A percentile compares a stretch with the other conserved stretches of the same genome.
Conservation (phyloP, 35 echinoderm and acorn worm genomes). For the Ptychodera flava region DNA sequence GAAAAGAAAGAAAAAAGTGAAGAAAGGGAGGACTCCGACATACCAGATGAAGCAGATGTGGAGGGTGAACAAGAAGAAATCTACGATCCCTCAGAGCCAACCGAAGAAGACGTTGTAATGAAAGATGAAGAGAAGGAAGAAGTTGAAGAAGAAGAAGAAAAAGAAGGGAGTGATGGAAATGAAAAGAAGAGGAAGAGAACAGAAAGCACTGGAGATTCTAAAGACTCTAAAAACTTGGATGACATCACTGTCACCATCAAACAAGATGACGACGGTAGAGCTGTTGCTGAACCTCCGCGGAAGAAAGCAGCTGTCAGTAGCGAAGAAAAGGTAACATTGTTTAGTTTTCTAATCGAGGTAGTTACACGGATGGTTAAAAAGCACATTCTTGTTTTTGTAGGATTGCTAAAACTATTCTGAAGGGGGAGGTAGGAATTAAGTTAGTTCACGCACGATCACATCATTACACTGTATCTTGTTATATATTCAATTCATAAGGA, state of each 20-base stretch:
- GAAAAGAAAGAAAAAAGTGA: background rate
- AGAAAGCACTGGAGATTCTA: background rate
- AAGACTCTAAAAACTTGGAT: background rate
- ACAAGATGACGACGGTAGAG: background rate
- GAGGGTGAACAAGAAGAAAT: background rate
- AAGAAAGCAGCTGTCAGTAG: background rate
- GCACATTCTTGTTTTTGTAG: too few species aligned
- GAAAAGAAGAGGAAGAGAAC: background rate
- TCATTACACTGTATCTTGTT: too few species aligned
- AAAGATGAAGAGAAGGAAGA: too few species aligned
- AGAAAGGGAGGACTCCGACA: background rate
- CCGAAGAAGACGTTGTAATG: background rate
- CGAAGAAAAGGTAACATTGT: too few species aligned
- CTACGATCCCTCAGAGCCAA: background rate
- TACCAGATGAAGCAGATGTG: background rate
- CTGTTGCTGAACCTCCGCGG: background rate
- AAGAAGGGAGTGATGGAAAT: background rate
- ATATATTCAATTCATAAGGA: too few species aligned
- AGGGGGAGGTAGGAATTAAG: too few species aligned
- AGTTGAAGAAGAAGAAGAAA: too few species aligned
- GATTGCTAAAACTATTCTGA: too few species aligned
- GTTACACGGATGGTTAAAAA: too few species aligned
- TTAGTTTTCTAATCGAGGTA: too few species aligned
- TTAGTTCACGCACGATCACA: too few species aligned
- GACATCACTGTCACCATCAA: background rate